These are phyloP conservation scores for Lipophrys pholis DNA, from an alignment of 2,113 vertebrate species.

Conservation along the genomic window DNA sequence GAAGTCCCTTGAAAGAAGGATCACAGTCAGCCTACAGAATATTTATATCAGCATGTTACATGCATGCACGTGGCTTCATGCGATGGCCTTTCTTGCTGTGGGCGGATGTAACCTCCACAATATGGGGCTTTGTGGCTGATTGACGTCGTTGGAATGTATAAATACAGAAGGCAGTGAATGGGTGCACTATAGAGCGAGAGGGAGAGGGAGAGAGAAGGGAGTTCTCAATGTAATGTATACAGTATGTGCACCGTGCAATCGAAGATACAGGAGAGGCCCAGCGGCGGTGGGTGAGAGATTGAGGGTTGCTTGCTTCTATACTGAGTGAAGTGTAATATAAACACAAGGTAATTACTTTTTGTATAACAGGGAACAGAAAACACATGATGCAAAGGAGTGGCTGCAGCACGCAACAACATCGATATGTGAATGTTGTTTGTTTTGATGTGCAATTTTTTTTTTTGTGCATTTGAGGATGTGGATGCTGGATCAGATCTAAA, in stretches of 20 bases:
- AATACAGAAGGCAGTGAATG: slow-evolving; percentile 47
- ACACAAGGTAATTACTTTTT: slow-evolving; percentile 20
- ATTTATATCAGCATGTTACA: slow-evolving; percentile 8
- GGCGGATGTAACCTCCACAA: slow-evolving; percentile 60
- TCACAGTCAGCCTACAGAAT: background rate
- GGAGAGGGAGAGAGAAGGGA: background rate
- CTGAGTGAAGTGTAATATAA: slow-evolving; percentile 15
- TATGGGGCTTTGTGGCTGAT: slow-evolving; percentile 59
- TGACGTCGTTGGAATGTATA: slow-evolving; percentile 66
- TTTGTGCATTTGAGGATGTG: slow-evolving; percentile 15
- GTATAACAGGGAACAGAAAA: background rate
- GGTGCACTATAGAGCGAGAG: slow-evolving; percentile 20
- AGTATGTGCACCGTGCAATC: slow-evolving; percentile 35
- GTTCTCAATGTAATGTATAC: background rate
- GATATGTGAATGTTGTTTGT: background rate
- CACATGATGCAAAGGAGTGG: background rate
- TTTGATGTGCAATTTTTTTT: background rate
- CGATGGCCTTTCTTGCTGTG: slow-evolving; percentile 13
- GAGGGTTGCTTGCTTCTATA: slow-evolving; percentile 26
- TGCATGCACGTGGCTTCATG: slow-evolving; percentile 17
- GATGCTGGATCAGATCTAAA: slow-evolving; percentile 10
- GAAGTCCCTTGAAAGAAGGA: too few species aligned
- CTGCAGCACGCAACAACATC: background rate
- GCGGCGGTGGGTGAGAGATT: slow-evolving; percentile 12
- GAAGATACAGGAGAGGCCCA: slow-evolving; percentile 36